Base-by-base conservation (phyloP, 2,797 vertebrate genomes). In the Anas bahamensis region DNA sequence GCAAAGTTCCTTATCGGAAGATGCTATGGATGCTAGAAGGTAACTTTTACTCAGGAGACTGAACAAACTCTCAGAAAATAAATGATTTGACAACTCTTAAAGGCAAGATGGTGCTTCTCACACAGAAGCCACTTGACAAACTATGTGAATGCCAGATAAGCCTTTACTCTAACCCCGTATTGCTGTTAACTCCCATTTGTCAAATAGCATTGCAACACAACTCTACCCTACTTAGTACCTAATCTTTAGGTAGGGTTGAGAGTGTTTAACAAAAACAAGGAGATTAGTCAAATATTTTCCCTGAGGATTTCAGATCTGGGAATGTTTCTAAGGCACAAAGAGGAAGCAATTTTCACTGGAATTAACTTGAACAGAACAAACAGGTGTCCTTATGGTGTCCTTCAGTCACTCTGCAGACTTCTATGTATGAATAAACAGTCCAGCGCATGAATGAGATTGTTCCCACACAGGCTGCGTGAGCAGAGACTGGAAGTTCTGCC, bases 301-400 rank as follows among this genome's bases (percentile, higher is more conserved):
- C 60, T 57, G 22, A 88, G 68, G 80, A 93, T 86, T 95, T 84
- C 77, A 84, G 31, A 91, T 57, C 44, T 50, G 85, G 85, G 56
- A 88, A 70, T 79, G 64, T 84, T 94, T 91, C 76, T 91, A 93
- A 37, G 18, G 64, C 42, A 81, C 63, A 93, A 91, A 89, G 60
- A 93, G 80, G 85, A 77, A 89, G 74, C 13, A 81, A 79, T 94
- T 93, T 96, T 90, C 89, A 78, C 68, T 86, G n/a, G 52, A 92
- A 94, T 93, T 85, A 77, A 85, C 88, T 28, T 64, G 56, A 92
- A 86, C 26, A 42, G 83, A 91, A 93, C 61, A 71, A 87, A 90
- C 56, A 83, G 69, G 72, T 83, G 85, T 65, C 85, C 75, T 65
- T 83, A 75, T 21, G 42, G 89, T 63, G 66, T 17, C 55, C 21